Evolutionary conservation across 92 coral and sea anemone species (phyloP).

Genomic region (Phymanthus crucifer): DNA sequence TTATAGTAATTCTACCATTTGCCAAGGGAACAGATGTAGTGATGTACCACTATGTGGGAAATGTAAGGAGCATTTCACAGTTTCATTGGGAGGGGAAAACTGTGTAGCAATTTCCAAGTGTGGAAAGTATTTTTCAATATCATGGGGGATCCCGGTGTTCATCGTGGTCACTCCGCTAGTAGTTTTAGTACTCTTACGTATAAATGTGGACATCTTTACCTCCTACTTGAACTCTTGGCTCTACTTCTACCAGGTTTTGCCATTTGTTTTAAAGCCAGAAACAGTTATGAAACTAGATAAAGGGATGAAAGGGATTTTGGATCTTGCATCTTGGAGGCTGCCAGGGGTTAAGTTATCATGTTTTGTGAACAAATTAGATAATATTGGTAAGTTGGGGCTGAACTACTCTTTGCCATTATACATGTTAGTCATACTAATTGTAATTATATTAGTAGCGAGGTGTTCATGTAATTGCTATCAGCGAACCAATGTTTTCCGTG

Average conservation of each 20-base stretch:
- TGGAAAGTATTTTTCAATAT: slow-evolving; percentile 26
- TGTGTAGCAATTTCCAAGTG: slow-evolving; percentile 44
- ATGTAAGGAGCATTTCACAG: slow-evolving; percentile 53
- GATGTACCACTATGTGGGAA: slow-evolving; percentile 71
- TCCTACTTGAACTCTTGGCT: slow-evolving; percentile 85
- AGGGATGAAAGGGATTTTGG: slow-evolving; percentile 58
- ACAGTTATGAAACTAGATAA: slow-evolving; percentile 40
- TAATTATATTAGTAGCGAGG: slow-evolving; percentile 50
- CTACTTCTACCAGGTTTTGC: slow-evolving; percentile 78
- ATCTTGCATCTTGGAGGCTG: slow-evolving; percentile 53
- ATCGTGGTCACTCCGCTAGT: slow-evolving; percentile 41
- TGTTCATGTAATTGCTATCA: slow-evolving; percentile 64
- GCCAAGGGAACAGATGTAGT: slow-evolving; percentile 53
- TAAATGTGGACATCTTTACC: slow-evolving; percentile 79
- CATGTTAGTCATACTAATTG: slow-evolving; percentile 57
- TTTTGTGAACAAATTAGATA: slow-evolving; percentile 62
- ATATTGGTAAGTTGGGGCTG: slow-evolving; percentile 65
- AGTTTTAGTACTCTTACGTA: slow-evolving; percentile 68
- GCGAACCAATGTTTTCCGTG: slow-evolving; percentile 69
- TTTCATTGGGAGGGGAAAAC: slow-evolving; percentile 63
- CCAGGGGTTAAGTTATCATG: slow-evolving; percentile 49
- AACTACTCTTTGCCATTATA: slow-evolving; percentile 71
- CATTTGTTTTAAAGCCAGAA: slow-evolving; percentile 48
- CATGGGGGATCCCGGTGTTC: slow-evolving; percentile 66
- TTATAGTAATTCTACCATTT: slow-evolving; percentile 39